phyloP scores from a whole-genome alignment of 2,113 vertebrate genomes.

The Chrysemys picta region DNA sequence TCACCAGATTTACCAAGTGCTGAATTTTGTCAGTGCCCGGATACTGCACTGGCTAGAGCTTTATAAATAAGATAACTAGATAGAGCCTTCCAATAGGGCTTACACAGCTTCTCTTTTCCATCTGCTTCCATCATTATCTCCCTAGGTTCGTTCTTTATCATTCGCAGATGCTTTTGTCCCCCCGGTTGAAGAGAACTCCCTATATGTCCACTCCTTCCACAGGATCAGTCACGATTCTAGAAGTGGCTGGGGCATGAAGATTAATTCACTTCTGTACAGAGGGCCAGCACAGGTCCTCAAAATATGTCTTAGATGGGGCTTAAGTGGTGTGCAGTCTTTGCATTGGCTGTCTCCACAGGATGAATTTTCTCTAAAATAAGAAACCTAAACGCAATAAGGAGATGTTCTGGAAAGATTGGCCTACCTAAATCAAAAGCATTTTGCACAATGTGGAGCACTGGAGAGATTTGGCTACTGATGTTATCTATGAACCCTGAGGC shows the following conservation, averaged over 20 bases:
- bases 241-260: too few relatives aligned
- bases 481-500: not conserved
- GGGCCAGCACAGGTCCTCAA: too few relatives aligned
- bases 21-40: not conserved
- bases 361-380: not conserved
- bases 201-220: too few relatives aligned
- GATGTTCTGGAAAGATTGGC: not conserved
- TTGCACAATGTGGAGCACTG: rapidly evolving
- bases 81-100: not conserved
- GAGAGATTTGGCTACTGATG: not conserved
- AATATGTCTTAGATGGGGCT: not conserved
- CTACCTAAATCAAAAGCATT: not conserved
- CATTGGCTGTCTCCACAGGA: not conserved
- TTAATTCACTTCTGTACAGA: too few relatives aligned
- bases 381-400: not conserved
- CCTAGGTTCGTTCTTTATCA: too few relatives aligned
- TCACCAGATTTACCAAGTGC: not conserved
- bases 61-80: not conserved
- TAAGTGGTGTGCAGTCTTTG: not conserved
- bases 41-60: not conserved
- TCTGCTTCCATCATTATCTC: too few relatives aligned
- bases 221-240: too few relatives aligned
- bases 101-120: too few relatives aligned
- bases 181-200: too few relatives aligned
- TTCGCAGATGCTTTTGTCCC: too few relatives aligned